A percentile compares a stretch with the other conserved stretches of the same genome.
Conservation (phyloP, 1,140 invertebrate genomes). For the Onthophagus taurus region DNA sequence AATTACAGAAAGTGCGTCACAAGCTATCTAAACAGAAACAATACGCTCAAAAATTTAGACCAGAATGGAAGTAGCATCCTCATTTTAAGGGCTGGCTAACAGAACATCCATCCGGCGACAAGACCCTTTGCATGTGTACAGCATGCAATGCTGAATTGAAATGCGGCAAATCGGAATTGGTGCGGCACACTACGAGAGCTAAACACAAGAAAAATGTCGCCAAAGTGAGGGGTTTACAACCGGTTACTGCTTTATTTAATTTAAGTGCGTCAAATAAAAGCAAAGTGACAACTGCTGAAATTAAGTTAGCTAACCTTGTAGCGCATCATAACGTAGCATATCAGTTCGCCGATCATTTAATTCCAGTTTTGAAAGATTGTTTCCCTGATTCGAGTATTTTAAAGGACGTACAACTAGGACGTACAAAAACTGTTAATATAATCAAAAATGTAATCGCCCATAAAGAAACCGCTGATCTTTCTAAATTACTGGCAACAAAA, state of each 20-base stretch:
- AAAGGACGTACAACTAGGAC: neutral
- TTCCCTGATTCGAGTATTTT: neutral
- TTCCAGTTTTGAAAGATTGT: neutral
- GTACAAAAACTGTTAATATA: neutral
- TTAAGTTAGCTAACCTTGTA: neutral
- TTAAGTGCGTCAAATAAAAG: neutral
- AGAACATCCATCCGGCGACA: neutral
- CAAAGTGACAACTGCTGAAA: neutral
- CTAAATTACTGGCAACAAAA: neutral
- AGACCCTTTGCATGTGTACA: neutral
- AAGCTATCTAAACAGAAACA: too few relatives aligned
- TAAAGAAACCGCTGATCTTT: neutral
- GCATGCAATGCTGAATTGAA: too few relatives aligned
- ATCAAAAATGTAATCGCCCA: neutral
- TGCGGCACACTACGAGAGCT: neutral
- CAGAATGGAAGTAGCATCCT: neutral
- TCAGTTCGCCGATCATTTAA: neutral
- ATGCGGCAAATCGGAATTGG: conserved; percentile 1
- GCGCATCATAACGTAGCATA: neutral
- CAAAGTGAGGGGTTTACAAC: neutral
- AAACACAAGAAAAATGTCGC: neutral
- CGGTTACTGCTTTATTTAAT: neutral
- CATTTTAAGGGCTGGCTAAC: neutral
- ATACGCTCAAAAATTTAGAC: neutral
- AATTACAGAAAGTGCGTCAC: too few relatives aligned